Percentiles rank a stretch among this genome's conserved stretches.
Conservation (phyloP, 2,797 vertebrate species). For the Ibycter americanus region DNA sequence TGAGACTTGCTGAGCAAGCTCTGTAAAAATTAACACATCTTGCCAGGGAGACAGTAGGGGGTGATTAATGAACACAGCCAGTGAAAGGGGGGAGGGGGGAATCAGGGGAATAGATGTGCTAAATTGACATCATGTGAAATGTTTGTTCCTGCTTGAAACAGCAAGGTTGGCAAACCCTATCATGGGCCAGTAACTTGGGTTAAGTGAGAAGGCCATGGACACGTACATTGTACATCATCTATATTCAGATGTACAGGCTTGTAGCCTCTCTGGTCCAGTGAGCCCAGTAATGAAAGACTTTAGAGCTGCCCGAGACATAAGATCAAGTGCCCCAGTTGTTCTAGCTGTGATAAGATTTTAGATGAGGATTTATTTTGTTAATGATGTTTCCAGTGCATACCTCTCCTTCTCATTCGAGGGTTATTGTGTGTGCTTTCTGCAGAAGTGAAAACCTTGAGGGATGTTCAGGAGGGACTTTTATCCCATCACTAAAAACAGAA, state of each 20-base stretch:
- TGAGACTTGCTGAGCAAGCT: not conserved
- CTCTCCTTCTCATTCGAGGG: not conserved
- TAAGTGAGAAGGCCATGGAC: conserved; percentile 42
- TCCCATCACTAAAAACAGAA: not conserved
- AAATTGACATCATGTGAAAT: conserved; percentile 44
- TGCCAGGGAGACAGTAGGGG: not conserved
- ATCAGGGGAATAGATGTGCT: not conserved
- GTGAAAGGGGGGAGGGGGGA: too few relatives aligned
- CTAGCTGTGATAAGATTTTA: conserved; percentile 7
- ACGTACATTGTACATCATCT: conserved; percentile 37
- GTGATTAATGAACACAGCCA: conserved; percentile 12
- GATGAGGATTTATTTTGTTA: conserved; percentile 56
- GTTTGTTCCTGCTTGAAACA: conserved; percentile 37
- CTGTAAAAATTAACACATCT: not conserved
- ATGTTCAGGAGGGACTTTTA: not conserved
- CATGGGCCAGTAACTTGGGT: conserved; percentile 52
- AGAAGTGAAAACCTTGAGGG: not conserved
- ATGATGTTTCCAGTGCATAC: not conserved
- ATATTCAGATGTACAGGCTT: conserved; percentile 20
- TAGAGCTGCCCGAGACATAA: not conserved
- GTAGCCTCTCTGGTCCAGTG: conserved; percentile 52
- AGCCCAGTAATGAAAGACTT: conserved; percentile 63
- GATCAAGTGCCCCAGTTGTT: conserved; percentile 3
- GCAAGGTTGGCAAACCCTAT: conserved; percentile 36
- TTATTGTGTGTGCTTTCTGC: not conserved